A percentile compares a stretch with the other conserved stretches of the same genome.
These are phyloP conservation scores for Hemistola chrysoprasaria DNA, from an alignment of 2,888 invertebrate species.

Conservation along the genomic window DNA sequence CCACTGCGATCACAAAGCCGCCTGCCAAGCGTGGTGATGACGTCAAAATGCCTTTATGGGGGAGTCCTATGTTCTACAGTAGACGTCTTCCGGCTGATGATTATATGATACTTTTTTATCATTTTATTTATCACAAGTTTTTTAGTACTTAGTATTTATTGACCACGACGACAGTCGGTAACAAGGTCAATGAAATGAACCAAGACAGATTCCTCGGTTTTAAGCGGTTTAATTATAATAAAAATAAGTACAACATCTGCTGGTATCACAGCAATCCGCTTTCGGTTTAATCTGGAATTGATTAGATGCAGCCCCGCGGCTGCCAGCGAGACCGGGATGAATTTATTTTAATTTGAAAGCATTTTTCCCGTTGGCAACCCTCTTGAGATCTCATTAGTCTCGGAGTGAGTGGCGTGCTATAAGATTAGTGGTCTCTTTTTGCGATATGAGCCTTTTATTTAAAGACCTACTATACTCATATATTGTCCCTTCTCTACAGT, in stretches of 20 bases:
- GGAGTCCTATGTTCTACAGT: too few relatives aligned
- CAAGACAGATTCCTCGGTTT: conserved; percentile 4
- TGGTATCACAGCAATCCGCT: conserved; percentile 46
- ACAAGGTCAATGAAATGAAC: conserved; percentile 11
- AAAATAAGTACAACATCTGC: conserved; percentile 36
- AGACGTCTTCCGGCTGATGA: too few relatives aligned
- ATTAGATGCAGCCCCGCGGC: conserved; percentile 46
- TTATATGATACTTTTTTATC: too few relatives aligned
- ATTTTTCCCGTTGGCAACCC: conserved; percentile 51
- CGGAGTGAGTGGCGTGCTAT: conserved; percentile 19
- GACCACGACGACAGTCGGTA: background rate
- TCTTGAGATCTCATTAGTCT: conserved; percentile 62
- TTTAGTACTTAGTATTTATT: too few relatives aligned
- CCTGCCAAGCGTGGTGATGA: too few relatives aligned
- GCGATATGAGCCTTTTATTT: too few relatives aligned
- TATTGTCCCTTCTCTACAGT: too few relatives aligned
- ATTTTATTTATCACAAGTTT: too few relatives aligned
- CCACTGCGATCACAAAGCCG: too few relatives aligned
- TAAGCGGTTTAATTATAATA: conserved; percentile 43
- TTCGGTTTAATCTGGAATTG: conserved; percentile 61
- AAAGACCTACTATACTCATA: too few relatives aligned
- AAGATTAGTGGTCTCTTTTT: too few relatives aligned
- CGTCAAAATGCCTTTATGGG: too few relatives aligned
- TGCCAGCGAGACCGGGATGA: conserved; percentile 34
- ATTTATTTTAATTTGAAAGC: conserved; percentile 64